These are phyloP conservation scores for Boloria selene DNA, from an alignment of 2,888 invertebrate species.

Conservation along the genomic window DNA sequence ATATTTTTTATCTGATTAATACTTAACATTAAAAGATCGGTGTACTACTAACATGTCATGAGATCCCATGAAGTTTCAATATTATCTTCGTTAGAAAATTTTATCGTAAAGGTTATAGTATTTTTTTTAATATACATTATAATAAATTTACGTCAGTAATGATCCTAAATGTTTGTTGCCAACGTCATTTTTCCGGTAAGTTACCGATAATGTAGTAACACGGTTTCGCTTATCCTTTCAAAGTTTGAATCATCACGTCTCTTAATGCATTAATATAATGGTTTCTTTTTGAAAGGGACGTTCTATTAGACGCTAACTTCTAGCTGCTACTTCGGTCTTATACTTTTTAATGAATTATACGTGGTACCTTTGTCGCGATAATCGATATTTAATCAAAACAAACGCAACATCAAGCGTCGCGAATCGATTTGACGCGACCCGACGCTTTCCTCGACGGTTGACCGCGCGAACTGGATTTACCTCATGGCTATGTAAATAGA, in stretches of 20 bases:
- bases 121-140: neutral
- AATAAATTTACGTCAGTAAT: conserved; percentile 8
- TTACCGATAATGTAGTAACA: conserved; percentile 34
- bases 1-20: conserved; percentile 58
- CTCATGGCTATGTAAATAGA: conserved; percentile 36
- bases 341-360: neutral
- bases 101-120: no score
- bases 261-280: neutral
- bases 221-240: conserved; percentile 24
- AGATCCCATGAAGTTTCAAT: neutral
- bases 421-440: conserved; percentile 58
- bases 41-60: conserved; percentile 17
- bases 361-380: conserved; percentile 42
- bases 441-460: conserved; percentile 45
- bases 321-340: no score
- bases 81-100: neutral
- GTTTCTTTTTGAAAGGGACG: no score
- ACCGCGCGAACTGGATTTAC: conserved; percentile 36
- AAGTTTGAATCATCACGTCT: conserved; percentile 5
- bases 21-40: conserved; percentile 47
- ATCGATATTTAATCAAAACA: conserved; percentile 63
- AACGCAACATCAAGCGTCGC: conserved; percentile 53
- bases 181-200: conserved; percentile 46
- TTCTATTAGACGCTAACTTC: no score
- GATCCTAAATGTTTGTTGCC: conserved; percentile 49